Conservation (phyloP, 2,888 invertebrate species). For the Schizotus pectinicornis region DNA sequence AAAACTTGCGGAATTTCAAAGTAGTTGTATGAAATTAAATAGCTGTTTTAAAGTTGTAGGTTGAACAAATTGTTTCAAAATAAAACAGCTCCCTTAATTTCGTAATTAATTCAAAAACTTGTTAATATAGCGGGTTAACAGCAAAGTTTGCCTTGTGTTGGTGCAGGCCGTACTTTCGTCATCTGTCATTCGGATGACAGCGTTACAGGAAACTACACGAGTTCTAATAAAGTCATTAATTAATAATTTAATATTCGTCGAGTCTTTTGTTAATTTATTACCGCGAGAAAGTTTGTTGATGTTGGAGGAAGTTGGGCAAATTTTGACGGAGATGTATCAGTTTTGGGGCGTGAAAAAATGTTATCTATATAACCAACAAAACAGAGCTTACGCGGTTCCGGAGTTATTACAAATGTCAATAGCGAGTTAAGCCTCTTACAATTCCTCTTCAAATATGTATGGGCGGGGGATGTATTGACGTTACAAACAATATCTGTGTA, state of each 20-base stretch:
- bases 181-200: conserved; percentile 22
- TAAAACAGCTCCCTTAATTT: conserved; percentile 6
- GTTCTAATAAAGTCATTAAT: conserved; percentile 18
- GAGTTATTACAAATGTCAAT: too few relatives aligned
- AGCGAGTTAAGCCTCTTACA: neutral
- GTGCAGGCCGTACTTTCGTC: conserved; percentile 14
- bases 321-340: too few relatives aligned
- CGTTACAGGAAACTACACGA: conserved; percentile 16
- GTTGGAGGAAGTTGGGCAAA: neutral
- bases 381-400: too few relatives aligned
- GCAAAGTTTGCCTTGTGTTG: conserved; percentile 12
- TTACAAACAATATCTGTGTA: too few relatives aligned
- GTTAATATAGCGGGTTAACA: conserved; percentile 17
- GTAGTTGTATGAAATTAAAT: neutral
- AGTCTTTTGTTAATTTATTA: conserved; percentile 21
- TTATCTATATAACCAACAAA: too few relatives aligned
- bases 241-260: conserved; percentile 18
- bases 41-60: neutral
- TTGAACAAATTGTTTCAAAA: conserved; percentile 10
- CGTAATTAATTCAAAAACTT: conserved; percentile 23
- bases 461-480: neutral
- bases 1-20: too few relatives aligned
- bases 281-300: conserved; percentile 5
- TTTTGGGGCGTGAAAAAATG: too few relatives aligned
- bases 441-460: conserved; percentile 12